Base-by-base conservation (phyloP, 64 coral and sea anemone species). In the Montipora foliosa region DNA sequence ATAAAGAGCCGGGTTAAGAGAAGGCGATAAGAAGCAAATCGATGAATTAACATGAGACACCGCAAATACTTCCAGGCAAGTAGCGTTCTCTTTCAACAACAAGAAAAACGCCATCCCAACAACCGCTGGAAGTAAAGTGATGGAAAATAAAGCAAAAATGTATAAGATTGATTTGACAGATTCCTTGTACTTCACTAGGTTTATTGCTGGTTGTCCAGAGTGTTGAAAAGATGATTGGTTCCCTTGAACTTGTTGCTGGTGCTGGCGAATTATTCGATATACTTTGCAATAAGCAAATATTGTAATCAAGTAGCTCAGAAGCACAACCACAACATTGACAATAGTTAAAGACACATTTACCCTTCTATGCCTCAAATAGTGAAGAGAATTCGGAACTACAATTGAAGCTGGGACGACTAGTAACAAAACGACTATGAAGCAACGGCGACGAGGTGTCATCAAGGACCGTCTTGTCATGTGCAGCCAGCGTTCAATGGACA, bases 401-500 rank as follows among this genome's bases (percentile, higher is more conserved):
- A 3, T 68, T 20, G 49, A 50, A n/a, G 11, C 68, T 10, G 82
- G 82, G 1, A 71, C 5, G 62, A 86, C 2, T 5, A 71, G 7
- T 11, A 72, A 19, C 20, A 86, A 13, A 6, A n/a, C 67, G 19
- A 64, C 0, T 24, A 66, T 50, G 1, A 71, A 4, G 47, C 5
- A 71, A 8, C 16, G 44, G 9, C 45, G 82, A 6, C 66, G 19
- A 0, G 44, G 47, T 72, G 66, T 86, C 17, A 50, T 8, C 45
- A 70, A 70, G 16, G 66, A 86, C 68, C 66, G 62, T 13, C 66
- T 44, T 13, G 44, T 49, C 82, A 86, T 86, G 16, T 86, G 19
- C 82, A 51, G 45, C 82, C 82, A 86, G 48, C 82, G 82, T 86
- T 86, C 82, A 71, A 86, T 3, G 19, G 82, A 86, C 66, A 86